These are phyloP conservation scores for Rhinoptilus africanus DNA, from an alignment of 2,113 vertebrate genomes.

Conservation along the genomic window DNA sequence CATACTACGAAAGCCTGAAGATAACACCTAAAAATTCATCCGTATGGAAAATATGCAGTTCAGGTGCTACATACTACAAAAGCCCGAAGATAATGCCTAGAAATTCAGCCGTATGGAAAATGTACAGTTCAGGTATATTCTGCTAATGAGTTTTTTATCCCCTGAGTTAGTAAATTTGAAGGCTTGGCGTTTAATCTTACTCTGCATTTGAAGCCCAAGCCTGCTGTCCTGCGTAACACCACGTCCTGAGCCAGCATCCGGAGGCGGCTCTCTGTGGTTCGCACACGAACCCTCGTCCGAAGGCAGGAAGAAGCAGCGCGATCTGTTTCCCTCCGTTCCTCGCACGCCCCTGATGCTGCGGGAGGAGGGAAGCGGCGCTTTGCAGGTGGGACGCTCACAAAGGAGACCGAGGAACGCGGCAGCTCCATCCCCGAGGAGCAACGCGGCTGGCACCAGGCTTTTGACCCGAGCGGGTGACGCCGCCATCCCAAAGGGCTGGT, in stretches of 20 bases:
- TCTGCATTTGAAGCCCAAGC: background rate
- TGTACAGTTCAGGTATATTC: fast-evolving
- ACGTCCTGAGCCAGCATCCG: fast-evolving
- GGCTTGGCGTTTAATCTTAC: background rate
- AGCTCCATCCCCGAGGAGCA: background rate
- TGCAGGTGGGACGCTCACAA: fast-evolving
- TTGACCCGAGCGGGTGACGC: fast-evolving
- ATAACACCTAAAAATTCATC: background rate
- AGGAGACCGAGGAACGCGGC: fast-evolving
- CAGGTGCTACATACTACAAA: background rate
- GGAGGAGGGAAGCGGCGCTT: background rate
- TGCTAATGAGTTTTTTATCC: background rate
- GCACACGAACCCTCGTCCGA: fast-evolving
- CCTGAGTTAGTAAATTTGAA: background rate
- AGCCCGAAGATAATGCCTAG: background rate
- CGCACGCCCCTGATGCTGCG: fast-evolving
- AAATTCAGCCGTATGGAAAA: background rate
- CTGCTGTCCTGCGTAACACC: fast-evolving
- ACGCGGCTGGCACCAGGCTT: background rate
- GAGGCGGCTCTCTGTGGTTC: fast-evolving
- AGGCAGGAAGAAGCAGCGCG: fast-evolving
- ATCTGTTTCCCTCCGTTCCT: background rate
- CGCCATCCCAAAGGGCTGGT: fast-evolving
- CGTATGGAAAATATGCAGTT: fast-evolving
- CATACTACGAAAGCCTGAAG: background rate